Conservation (phyloP, 2,113 vertebrate genomes). For the Eurystomus gularis region DNA sequence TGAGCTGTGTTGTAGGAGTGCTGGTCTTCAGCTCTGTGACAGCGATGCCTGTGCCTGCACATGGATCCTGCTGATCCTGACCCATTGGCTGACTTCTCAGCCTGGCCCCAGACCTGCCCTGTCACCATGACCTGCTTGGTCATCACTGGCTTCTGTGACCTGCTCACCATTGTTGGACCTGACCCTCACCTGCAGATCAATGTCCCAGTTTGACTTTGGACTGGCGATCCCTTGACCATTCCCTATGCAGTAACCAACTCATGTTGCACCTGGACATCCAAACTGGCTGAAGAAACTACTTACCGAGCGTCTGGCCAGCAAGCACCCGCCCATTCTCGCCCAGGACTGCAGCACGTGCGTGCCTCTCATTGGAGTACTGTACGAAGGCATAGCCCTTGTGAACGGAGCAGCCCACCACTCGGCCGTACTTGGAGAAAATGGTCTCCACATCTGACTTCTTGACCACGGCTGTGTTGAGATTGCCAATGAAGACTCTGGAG, state of each 20-base stretch:
- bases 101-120: not conserved
- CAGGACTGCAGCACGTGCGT: constrained; percentile 88
- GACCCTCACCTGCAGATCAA: no score
- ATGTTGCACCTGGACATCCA: fast-evolving
- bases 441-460: constrained; percentile 93
- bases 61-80: not conserved
- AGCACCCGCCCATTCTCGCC: constrained; percentile 90
- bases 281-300: not conserved
- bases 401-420: constrained; percentile 89
- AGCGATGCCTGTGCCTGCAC: not conserved
- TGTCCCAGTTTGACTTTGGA: not conserved
- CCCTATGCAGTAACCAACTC: not conserved
- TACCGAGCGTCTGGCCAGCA: constrained; percentile 91
- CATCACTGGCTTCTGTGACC: not conserved
- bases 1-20: not conserved
- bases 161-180: not conserved
- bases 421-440: constrained; percentile 92
- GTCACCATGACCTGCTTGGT: not conserved
- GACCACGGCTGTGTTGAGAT: constrained; percentile 93
- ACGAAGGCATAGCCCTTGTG: constrained; percentile 94
- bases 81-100: not conserved
- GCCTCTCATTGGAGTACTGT: constrained; percentile 89
- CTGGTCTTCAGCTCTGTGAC: not conserved
- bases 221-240: not conserved
- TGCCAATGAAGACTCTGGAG: constrained; percentile 84